Base-by-base conservation (phyloP, 2,797 vertebrate genomes). In the Chelmon rostratus region DNA sequence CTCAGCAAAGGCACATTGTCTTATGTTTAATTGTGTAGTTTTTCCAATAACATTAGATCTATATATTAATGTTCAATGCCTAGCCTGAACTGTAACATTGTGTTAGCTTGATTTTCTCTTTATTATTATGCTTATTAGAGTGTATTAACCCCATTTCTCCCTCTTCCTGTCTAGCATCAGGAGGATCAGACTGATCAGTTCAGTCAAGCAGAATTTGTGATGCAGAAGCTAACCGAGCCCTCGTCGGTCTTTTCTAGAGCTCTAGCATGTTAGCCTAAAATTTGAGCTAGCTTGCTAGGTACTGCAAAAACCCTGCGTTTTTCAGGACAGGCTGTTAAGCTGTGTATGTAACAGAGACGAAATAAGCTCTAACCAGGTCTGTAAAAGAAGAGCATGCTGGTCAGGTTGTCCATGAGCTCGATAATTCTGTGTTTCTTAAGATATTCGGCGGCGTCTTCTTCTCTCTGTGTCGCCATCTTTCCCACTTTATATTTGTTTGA, bases 401-500 rank as follows among this genome's bases (percentile, higher is more conserved):
- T 93, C 86, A 96, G 79, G 75, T 94, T 91, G 23, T 94, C 85
- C 87, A 95, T 80, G 0, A 96, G 90, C 54, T 94, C 90, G 0
- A 81, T 0, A 19, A 96, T 88, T 78, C 91, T 90, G 82, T 96
- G 94, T 79, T 91, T 93, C 38, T 88, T 19, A 0, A 95, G 76
- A 81, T 96, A 96, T 8, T 87, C 84, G 0, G 56, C 73, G 1
- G 91, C 91, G 25, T 94, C 91, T 58, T 52, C n/a, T 23, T 95
- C 94, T 52, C 81, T 81, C 28, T 83, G 82, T 4, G 92, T 91
- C 81, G 92, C 91, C 92, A 93, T 92, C 33, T 84, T 81, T 50
- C 23, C 44, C 7, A 1, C 6, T 1, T 57, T 28, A 2, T 16
- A 1, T 18, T 65, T 76, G 90, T 93, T 91, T 82, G 33, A 7